A percentile compares a stretch with the other conserved stretches of the same genome.
Conservation (phyloP, 2,888 invertebrate species). For the Melolontha melolontha region DNA sequence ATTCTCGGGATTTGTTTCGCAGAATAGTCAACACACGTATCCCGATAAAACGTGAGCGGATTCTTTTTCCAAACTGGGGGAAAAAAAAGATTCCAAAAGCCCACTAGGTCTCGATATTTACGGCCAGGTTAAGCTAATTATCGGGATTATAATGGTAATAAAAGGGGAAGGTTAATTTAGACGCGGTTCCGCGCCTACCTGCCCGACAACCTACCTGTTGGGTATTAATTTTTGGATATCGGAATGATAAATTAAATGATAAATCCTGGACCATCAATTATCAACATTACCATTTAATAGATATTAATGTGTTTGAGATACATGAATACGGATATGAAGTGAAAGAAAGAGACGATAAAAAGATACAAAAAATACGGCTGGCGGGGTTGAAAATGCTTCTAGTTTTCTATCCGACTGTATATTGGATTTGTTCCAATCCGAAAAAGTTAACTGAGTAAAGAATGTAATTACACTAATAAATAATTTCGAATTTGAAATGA, state of each 20-base stretch:
- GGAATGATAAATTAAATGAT: slow-evolving; percentile 7
- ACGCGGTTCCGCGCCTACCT: not conserved
- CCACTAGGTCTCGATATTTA: not conserved
- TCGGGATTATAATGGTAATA: slow-evolving; percentile 14
- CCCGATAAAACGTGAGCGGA: too few relatives aligned
- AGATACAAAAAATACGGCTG: too few relatives aligned
- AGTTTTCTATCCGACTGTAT: too few relatives aligned
- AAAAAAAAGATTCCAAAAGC: not conserved
- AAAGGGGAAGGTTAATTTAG: slow-evolving; percentile 12
- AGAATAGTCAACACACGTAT: too few relatives aligned
- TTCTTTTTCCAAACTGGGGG: not conserved
- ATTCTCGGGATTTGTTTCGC: too few relatives aligned
- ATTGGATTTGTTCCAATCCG: too few relatives aligned
- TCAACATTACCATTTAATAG: slow-evolving; percentile 2
- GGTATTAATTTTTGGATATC: slow-evolving; percentile 6
- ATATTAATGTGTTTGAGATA: slow-evolving; percentile 3
- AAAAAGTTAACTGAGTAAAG: too few relatives aligned
- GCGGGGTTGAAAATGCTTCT: too few relatives aligned
- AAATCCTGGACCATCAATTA: slow-evolving; percentile 1
- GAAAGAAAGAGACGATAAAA: slow-evolving; percentile 8
- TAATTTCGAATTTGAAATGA: too few relatives aligned
- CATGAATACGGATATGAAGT: not conserved
- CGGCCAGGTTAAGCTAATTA: slow-evolving; percentile 17
- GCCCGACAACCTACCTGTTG: not conserved
- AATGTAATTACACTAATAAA: too few relatives aligned